phyloP scores from a whole-genome alignment of 1,140 invertebrate genomes.

The Contarinia nasturtii region DNA sequence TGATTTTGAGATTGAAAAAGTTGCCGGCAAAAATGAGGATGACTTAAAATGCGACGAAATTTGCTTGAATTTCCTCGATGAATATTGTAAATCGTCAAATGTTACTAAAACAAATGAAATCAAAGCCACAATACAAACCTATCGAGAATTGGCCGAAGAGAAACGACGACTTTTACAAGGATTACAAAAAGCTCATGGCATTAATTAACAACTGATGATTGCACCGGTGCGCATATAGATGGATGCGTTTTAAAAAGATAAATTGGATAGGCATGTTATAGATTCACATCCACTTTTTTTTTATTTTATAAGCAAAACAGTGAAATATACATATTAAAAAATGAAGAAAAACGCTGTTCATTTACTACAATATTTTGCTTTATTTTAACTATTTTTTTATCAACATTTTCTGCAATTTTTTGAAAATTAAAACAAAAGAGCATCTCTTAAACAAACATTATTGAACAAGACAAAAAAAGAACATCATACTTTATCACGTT shows the following conservation, averaged over 20 bases:
- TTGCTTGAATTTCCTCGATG: constrained; percentile 32
- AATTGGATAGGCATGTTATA: background rate
- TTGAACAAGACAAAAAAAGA: background rate
- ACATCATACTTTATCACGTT: constrained; percentile 1
- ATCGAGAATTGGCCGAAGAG: constrained; percentile 37
- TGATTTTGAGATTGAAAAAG: constrained; percentile 15
- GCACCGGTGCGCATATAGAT: background rate
- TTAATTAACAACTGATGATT: constrained; percentile 2
- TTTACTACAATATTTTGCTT: background rate
- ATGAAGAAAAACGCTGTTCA: too few species aligned
- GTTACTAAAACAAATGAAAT: constrained; percentile 32
- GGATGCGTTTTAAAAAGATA: background rate
- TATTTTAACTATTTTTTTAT: background rate
- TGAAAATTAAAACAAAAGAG: too few species aligned
- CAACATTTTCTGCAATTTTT: background rate
- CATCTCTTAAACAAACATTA: too few species aligned
- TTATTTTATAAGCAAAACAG: too few species aligned
- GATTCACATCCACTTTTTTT: too few species aligned
- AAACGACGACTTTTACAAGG: constrained; percentile 32
- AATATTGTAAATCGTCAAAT: constrained; percentile 33
- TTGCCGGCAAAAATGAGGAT: constrained; percentile 16
- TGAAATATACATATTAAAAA: too few species aligned
- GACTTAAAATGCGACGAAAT: constrained; percentile 24
- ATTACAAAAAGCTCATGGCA: constrained; percentile 42
- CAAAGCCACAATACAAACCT: constrained; percentile 38